Percentiles rank a stretch among this genome's conserved stretches.
phyloP scores from a whole-genome alignment of 2,888 invertebrate species.

The Eupeodes luniger region DNA sequence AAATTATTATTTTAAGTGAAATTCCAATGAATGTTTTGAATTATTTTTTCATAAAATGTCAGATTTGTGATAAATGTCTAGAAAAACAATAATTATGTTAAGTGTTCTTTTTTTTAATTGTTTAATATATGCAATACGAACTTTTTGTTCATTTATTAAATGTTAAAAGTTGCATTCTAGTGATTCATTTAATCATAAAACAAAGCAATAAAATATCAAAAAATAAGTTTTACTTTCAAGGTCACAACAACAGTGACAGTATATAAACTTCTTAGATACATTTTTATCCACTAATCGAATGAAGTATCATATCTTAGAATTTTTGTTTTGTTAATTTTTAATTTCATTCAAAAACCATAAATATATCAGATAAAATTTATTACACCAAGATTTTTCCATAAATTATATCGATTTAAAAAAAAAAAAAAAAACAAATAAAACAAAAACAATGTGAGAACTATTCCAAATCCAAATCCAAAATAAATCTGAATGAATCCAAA shows the following conservation, averaged over 20 bases:
- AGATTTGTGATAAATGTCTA: no score
- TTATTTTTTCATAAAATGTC: no score
- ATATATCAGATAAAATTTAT: constrained; percentile 63
- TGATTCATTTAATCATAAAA: background rate
- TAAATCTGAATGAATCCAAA: constrained; percentile 21
- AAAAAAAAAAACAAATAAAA: background rate
- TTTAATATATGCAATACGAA: no score
- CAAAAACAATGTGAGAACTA: constrained; percentile 33
- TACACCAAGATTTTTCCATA: constrained; percentile 45
- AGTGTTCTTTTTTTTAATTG: no score
- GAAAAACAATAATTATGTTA: no score
- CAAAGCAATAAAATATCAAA: background rate
- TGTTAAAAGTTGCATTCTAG: no score
- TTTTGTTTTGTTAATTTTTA: constrained; percentile 7
- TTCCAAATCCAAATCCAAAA: background rate
- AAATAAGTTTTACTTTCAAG: background rate
- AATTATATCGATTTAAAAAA: constrained; percentile 48
- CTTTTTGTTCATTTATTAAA: no score
- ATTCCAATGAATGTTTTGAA: no score
- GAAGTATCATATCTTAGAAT: background rate
- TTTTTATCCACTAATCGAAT: background rate
- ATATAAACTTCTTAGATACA: background rate
- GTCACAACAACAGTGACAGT: background rate
- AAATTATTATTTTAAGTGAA: no score
- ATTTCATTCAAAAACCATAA: constrained; percentile 54